phyloP scores from a whole-genome alignment of 2,797 vertebrate genomes.

The Poecile montanus region DNA sequence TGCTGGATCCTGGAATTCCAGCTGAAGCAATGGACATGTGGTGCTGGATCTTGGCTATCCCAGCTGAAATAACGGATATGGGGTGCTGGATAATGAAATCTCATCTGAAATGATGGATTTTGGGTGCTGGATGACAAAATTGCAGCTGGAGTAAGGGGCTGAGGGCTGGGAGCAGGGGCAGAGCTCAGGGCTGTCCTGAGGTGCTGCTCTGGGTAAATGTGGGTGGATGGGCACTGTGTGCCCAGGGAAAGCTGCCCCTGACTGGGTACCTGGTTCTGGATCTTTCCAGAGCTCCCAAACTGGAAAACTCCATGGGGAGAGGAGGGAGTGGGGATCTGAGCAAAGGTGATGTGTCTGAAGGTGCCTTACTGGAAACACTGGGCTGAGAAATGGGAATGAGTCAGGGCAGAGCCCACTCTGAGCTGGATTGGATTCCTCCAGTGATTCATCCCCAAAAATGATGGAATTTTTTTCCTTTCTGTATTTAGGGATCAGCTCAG shows the following conservation, averaged over 20 bases:
- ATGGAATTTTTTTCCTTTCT: not conserved
- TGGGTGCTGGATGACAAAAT: not conserved
- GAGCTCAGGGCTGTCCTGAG: rapidly evolving
- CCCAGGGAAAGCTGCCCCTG: rapidly evolving
- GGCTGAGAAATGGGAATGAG: constrained; percentile 31
- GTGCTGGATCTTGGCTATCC: not conserved
- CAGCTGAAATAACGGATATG: not conserved
- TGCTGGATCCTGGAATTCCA: not conserved
- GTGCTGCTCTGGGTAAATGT: not conserved
- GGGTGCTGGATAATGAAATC: not conserved
- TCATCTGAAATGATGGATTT: not conserved
- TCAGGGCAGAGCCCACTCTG: not conserved
- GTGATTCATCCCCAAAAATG: constrained; percentile 50
- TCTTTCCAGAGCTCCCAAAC: not conserved
- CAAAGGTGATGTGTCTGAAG: not conserved
- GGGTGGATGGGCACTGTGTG: rapidly evolving
- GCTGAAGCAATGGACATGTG: too few species aligned
- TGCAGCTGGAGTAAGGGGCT: not conserved
- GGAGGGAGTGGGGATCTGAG: not conserved
- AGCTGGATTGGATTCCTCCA: not conserved
- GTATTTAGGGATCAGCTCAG: not conserved
- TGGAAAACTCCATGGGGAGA: not conserved
- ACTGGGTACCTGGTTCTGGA: not conserved
- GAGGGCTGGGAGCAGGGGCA: not conserved
- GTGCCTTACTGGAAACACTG: constrained; percentile 19